A percentile compares a stretch with the other conserved stretches of the same genome.
phyloP scores from a whole-genome alignment of 2,797 vertebrate species.

The Odontamblyopus rebecca region DNA sequence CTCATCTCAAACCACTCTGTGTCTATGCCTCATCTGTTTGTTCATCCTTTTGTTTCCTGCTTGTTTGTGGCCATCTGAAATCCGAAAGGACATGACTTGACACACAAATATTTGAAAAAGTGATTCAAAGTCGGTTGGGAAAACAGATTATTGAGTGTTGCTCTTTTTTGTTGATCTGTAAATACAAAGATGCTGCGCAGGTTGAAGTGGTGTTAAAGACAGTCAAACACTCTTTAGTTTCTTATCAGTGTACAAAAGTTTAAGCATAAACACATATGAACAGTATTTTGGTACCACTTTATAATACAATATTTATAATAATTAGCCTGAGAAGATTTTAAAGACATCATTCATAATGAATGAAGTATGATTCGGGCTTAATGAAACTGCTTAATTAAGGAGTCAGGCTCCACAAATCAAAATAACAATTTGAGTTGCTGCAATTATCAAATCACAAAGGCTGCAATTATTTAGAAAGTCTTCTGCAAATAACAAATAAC shows the following conservation, averaged over 20 bases:
- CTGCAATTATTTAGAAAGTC: too few species aligned
- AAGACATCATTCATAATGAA: too few species aligned
- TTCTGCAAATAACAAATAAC: too few species aligned
- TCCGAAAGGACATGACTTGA: constrained; percentile 73
- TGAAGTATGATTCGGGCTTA: too few species aligned
- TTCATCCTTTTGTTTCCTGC: constrained; percentile 62
- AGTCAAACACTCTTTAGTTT: constrained; percentile 18
- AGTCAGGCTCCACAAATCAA: too few species aligned
- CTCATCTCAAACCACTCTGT: constrained; percentile 79
- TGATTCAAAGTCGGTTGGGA: constrained; percentile 80
- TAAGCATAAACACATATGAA: not conserved
- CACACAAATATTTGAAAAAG: constrained; percentile 79
- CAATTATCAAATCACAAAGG: too few species aligned
- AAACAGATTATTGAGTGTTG: constrained; percentile 78
- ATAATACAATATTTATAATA: too few species aligned
- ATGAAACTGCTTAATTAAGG: too few species aligned
- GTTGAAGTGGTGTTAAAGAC: constrained; percentile 44
- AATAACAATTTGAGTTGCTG: too few species aligned
- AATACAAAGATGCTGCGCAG: constrained; percentile 65
- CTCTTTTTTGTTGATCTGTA: constrained; percentile 61
- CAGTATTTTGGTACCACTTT: not conserved
- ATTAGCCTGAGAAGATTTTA: too few species aligned
- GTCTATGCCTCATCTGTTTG: constrained; percentile 74
- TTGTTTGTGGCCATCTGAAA: constrained; percentile 77
- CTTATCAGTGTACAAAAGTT: not conserved